A percentile compares a stretch with the other conserved stretches of the same genome.
Conservation (phyloP, 37 sponge, comb jelly and placozoan genomes). For the Spongilla lacustris region DNA sequence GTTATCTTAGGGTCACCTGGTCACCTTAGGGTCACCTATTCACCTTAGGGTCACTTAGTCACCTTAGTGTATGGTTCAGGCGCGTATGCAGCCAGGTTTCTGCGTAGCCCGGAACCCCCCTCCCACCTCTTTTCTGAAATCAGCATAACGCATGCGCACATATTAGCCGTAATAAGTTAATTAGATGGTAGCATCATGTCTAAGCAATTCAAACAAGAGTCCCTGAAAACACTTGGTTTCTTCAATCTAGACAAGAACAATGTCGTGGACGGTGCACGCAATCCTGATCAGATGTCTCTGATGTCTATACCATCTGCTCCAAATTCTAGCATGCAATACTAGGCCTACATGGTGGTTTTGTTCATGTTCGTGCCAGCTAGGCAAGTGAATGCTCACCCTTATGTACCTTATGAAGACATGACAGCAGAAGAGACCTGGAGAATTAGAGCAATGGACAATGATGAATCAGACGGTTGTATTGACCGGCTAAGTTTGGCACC, state of each 20-base stretch:
- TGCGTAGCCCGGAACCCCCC: neutral
- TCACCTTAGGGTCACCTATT: no score
- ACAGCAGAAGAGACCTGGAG: conserved; percentile 1
- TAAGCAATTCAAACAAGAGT: neutral
- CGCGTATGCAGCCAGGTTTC: neutral
- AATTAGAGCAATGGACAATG: neutral
- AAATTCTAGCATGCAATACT: neutral
- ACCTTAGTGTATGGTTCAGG: no score
- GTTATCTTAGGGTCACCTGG: no score
- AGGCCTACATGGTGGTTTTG: conserved; percentile 1
- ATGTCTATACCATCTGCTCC: neutral
- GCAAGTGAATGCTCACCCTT: neutral
- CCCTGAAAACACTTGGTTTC: no score
- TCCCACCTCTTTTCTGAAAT: neutral
- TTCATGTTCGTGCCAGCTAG: neutral
- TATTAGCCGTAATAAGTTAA: neutral
- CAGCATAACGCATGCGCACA: neutral
- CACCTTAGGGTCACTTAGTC: no score
- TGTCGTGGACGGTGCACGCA: neutral
- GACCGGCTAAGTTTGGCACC: neutral
- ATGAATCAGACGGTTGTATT: neutral
- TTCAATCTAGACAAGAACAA: neutral
- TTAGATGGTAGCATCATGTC: neutral
- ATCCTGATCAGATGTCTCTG: neutral
- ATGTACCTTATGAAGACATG: conserved; percentile 1